A percentile compares a stretch with the other conserved stretches of the same genome.
These are phyloP conservation scores for Hyperopisus bebe DNA, from an alignment of 2,113 vertebrate species.

Conservation along the genomic window DNA sequence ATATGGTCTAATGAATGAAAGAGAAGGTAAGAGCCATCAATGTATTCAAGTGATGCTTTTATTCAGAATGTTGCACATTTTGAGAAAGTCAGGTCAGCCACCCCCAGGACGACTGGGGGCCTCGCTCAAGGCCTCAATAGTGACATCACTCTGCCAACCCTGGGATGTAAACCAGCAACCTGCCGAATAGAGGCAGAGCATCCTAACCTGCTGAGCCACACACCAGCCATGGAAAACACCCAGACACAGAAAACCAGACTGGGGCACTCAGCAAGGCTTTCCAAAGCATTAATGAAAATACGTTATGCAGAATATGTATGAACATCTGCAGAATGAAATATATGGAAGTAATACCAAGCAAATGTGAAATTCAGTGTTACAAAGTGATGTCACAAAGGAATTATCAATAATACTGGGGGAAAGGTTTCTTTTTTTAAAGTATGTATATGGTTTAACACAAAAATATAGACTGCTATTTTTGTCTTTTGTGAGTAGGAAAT, in stretches of 20 bases:
- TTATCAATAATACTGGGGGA: slow-evolving; percentile 23
- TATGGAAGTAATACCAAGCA: neutral
- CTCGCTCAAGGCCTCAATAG: neutral
- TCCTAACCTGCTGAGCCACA: neutral
- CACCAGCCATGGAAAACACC: neutral
- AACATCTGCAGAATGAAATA: neutral
- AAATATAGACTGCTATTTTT: slow-evolving; percentile 44
- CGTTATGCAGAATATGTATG: neutral
- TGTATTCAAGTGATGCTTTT: neutral
- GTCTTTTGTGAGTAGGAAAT: slow-evolving; percentile 37
- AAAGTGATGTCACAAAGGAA: slow-evolving; percentile 14
- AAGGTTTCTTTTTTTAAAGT: slow-evolving; percentile 1
- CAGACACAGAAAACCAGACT: neutral
- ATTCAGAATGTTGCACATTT: neutral
- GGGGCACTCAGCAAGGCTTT: neutral
- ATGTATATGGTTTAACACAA: slow-evolving; percentile 22
- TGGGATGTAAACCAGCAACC: neutral
- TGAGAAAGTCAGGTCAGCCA: neutral
- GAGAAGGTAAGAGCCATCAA: neutral
- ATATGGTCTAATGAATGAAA: slow-evolving; percentile 7
- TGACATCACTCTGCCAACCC: neutral
- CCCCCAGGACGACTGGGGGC: neutral
- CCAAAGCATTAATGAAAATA: neutral
- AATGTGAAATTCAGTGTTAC: slow-evolving; percentile 18
- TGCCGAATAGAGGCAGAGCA: neutral